Evolutionary conservation across 53 echinoderm and acorn worm genomes (phyloP), one percentile per base, ranked within the genome.

Genomic region (Henricia sp.): DNA sequence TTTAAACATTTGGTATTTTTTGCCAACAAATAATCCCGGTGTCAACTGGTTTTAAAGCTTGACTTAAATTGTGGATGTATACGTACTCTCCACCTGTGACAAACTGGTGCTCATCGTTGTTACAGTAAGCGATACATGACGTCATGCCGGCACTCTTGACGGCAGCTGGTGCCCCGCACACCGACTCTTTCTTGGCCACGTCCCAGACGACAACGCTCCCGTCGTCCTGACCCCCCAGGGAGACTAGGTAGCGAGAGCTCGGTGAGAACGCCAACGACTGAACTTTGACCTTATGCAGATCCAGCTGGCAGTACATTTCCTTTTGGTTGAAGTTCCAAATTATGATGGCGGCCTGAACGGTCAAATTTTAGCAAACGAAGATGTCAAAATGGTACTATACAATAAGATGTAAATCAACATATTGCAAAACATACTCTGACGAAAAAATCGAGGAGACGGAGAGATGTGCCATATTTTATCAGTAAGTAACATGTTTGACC

Each of bases 61-160:
- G n/a, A n/a, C n/a, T n/a, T n/a, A n/a, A n/a, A n/a, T n/a, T n/a
- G n/a, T n/a, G n/a, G n/a, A n/a, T n/a, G n/a, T n/a, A 2, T 24
- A 96, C 97, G 92, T 84, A 97, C 97, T 97, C 89, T 88, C 94
- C 97, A 42, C 94, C 97, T 42, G 94, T 94, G 83, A 97, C 90
- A 87, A 97, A 97, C 54, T 83, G 71, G 70, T 86, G 72, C 52
- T 94, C 97, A 42, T 83, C 68, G 51, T 88, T 86, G 40, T 97
- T 94, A 63, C 86, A 90, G 71, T 90, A 94, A 19, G 96, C 91
- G 1, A 97, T 88, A 40, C 97, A 97, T 69, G 67, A 94, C 0
- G 94, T 96, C 39, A 86, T 94, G 14, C 97, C 97, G 0, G 97
- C 97, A 42, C 97, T 97, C 83, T 82, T 83, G 50, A 97, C 90